Percentiles rank a stretch among this genome's conserved stretches.
phyloP scores from a whole-genome alignment of 2,888 invertebrate species.

The Nipponacmea schrenckii region DNA sequence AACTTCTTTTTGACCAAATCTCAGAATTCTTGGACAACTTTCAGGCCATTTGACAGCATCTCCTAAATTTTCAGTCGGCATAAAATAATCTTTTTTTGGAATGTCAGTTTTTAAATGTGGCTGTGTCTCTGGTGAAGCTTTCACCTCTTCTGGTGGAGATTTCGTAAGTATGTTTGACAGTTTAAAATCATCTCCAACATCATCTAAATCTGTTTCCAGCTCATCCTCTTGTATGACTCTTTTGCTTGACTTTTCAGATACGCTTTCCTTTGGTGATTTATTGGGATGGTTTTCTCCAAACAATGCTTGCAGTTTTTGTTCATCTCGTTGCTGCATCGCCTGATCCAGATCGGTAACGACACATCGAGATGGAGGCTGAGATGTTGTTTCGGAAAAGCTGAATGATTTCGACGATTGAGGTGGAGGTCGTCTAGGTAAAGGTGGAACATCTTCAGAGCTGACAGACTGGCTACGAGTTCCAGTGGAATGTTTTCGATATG shows the following conservation, averaged over 20 bases:
- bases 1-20: conserved; percentile 87
- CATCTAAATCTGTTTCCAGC: conserved; percentile 50
- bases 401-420: neutral
- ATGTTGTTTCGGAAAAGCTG: neutral
- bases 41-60: conserved; percentile 77
- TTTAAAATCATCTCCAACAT: conserved; percentile 23
- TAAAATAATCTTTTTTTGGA: conserved; percentile 25
- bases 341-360: conserved; percentile 52
- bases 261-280: neutral
- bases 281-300: conserved; percentile 24
- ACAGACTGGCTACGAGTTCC: conserved; percentile 1
- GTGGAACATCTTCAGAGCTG: neutral
- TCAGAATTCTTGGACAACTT: conserved; percentile 86
- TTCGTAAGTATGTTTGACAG: conserved; percentile 10
- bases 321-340: conserved; percentile 47
- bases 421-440: neutral
- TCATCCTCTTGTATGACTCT: conserved; percentile 19
- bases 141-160: conserved; percentile 13
- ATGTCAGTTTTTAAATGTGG: conserved; percentile 26
- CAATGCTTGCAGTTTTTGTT: conserved; percentile 38
- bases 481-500: neutral
- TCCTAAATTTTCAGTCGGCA: conserved; percentile 73
- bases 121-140: neutral
- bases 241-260: conserved; percentile 15
- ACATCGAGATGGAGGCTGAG: neutral